Evolutionary conservation across 2,113 vertebrate species (phyloP).

Genomic region (Syngnathus floridae): DNA sequence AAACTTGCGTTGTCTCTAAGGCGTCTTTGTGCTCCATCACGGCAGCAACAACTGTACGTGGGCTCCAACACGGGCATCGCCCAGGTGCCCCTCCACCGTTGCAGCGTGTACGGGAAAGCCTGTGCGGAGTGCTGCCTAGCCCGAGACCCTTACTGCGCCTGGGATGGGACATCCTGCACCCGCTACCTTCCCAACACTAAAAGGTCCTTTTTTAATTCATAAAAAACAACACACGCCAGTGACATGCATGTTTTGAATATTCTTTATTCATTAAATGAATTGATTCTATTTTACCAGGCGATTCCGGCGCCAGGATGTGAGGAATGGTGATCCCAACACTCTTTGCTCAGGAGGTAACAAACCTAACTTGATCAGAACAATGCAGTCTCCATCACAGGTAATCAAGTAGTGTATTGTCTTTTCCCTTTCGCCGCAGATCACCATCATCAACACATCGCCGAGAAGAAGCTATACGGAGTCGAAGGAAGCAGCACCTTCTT

Average conservation of each 20-base stretch:
- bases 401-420: neutral
- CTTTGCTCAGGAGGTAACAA: conserved; percentile 86
- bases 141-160: conserved; percentile 94
- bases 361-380: too few relatives aligned
- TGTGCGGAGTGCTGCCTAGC: conserved; percentile 96
- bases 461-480: conserved; percentile 84
- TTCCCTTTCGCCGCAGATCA: conserved; percentile 69
- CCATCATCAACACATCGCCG: conserved; percentile 69
- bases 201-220: conserved; percentile 62
- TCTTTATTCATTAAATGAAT: neutral
- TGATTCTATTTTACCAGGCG: conserved; percentile 66
- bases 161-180: conserved; percentile 89
- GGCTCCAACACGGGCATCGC: conserved; percentile 77
- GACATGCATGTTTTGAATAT: too few relatives aligned
- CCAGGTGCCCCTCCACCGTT: conserved; percentile 91
- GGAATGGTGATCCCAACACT: conserved; percentile 89
- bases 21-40: neutral
- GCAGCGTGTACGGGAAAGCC: conserved; percentile 85
- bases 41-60: conserved; percentile 90
- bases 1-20: neutral
- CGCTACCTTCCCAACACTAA: conserved; percentile 90
- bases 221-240: neutral
- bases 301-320: conserved; percentile 89
- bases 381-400: neutral
- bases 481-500: conserved; percentile 90